phyloP scores from a whole-genome alignment of 2,113 vertebrate genomes.

The Oreotrochilus melanogaster region DNA sequence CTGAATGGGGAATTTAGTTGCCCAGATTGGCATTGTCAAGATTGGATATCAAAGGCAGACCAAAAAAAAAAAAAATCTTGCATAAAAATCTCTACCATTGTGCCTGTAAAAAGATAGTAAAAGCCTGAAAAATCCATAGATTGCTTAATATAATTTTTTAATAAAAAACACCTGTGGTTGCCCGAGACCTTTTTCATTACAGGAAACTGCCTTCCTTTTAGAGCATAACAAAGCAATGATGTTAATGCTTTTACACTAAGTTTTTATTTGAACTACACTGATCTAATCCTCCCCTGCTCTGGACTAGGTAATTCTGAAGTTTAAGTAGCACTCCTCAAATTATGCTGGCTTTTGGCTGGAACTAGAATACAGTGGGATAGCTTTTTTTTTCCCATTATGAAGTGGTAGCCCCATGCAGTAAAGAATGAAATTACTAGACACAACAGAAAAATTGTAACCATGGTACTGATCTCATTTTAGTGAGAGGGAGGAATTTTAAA shows the following conservation, averaged over 20 bases:
- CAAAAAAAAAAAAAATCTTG: background rate
- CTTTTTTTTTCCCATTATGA: background rate
- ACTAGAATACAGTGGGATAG: background rate
- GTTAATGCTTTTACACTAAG: background rate
- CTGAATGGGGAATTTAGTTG: background rate
- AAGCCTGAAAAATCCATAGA: background rate
- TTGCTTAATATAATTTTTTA: background rate
- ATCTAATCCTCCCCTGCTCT: background rate
- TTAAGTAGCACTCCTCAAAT: background rate
- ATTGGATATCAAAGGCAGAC: background rate
- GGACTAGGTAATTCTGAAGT: background rate
- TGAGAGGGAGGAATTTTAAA: background rate
- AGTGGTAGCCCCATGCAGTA: background rate
- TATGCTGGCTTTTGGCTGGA: accelerated
- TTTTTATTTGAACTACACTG: background rate
- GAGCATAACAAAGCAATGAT: background rate
- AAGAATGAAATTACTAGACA: background rate
- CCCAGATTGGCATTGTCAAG: background rate
- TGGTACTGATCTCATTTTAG: background rate
- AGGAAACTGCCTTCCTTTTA: background rate
- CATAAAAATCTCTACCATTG: background rate
- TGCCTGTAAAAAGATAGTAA: background rate
- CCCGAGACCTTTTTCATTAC: background rate
- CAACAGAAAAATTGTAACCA: background rate
- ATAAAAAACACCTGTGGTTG: background rate